phyloP scores from a whole-genome alignment of 2,113 vertebrate species.

The Brienomyrus brachyistius region DNA sequence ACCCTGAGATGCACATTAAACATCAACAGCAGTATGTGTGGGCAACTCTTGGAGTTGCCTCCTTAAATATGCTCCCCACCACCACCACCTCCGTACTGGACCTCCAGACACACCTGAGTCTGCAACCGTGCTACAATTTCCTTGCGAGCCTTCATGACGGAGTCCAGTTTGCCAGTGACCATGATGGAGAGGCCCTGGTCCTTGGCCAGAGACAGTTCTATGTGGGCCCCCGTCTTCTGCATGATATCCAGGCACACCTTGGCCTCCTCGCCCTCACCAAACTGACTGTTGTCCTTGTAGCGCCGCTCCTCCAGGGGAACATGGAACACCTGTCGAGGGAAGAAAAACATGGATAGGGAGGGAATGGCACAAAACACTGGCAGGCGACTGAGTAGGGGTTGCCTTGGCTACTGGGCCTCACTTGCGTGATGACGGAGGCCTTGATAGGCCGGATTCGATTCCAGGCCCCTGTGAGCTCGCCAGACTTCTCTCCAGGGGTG shows the following conservation, averaged over 20 bases:
- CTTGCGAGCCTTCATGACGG: conserved; percentile 71
- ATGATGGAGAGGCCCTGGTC: conserved; percentile 73
- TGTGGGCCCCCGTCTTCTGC: conserved; percentile 68
- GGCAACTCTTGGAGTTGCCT: not conserved
- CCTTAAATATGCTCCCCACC: not conserved
- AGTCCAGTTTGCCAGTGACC: conserved; percentile 70
- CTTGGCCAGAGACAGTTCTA: conserved; percentile 70
- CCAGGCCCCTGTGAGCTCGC: conserved; percentile 54
- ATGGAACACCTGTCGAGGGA: conserved; percentile 58
- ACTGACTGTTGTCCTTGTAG: conserved; percentile 74
- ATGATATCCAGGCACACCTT: conserved; percentile 72
- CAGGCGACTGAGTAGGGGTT: not conserved
- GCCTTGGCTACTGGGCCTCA: conserved; percentile 28
- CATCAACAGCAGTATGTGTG: not conserved
- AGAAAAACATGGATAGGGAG: not conserved
- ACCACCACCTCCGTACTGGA: not conserved
- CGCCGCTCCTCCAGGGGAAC: conserved; percentile 69
- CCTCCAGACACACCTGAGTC: conserved; percentile 57
- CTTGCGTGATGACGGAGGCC: conserved; percentile 69
- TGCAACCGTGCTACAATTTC: conserved; percentile 69
- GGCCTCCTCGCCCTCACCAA: conserved; percentile 66
- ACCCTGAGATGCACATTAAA: not conserved
- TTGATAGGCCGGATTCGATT: conserved; percentile 66
- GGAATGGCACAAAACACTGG: not conserved
- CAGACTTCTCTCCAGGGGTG: conserved; percentile 55